Evolutionary conservation across 2,888 invertebrate species (phyloP), one percentile per base, ranked within the genome.

Genomic region (Esperia sulphurella): DNA sequence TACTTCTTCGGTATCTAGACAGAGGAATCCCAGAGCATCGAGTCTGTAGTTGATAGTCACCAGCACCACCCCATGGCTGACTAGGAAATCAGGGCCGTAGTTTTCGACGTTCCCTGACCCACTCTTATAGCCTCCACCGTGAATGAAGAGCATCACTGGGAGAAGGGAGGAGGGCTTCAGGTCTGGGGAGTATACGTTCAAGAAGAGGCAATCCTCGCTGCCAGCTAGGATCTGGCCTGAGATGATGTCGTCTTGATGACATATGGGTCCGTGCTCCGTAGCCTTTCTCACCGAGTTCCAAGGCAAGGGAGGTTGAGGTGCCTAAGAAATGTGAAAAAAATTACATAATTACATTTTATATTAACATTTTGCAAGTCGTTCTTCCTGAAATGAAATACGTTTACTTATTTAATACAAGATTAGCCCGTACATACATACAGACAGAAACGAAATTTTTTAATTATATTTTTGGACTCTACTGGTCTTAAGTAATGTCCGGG

Each of bases 31-130:
- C 0, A 82, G 48, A 0, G 57, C 65, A 50, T 73, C 80, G 0
- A 82, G 54, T 48, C 81, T 66, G 49, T 79, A 82, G 54, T 82
- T 82, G n/a, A 79, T 54, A 0, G 81, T 80, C 0, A 82, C 76
- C 1, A 81, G 38, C 3, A 83, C 52, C 0, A 82, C 68, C 8
- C 57, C 65, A 43, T 75, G 56, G n/a, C 64, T 54, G 1, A 81
- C 51, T 1, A 83, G 59, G 41, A 74, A 77, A 44, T 80, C 75
- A 3, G 82, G 80, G 3, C 73, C 77, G 31, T 69, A 74, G 2
- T 50, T 8, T n/a, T 65, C 58, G 6, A 65, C 70, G 40, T 79
- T 61, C 14, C 80, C 80, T 3, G 73, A 71, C 1, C 79, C 80
- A 8, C 59, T 56, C 14, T 56, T 53, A 31, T 62, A 74, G 1